phyloP scores from a whole-genome alignment of 2,888 invertebrate genomes.

The Dioctria linearis region DNA sequence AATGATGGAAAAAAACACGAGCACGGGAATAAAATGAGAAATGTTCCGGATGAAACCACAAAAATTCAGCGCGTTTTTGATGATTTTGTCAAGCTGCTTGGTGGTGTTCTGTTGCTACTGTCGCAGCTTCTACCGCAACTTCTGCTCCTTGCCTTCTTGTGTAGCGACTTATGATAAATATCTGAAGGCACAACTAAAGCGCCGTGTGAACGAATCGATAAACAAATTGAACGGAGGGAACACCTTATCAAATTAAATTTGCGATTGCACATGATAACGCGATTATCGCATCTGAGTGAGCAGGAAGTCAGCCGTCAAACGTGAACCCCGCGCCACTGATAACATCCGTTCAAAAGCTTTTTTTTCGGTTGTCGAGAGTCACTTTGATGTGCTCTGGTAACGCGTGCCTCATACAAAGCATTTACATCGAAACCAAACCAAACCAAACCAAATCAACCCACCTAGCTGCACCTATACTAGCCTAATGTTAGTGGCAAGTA shows the following conservation, averaged over 20 bases:
- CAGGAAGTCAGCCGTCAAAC: constrained; percentile 61
- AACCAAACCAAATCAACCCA: background rate
- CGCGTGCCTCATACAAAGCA: background rate
- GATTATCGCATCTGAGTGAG: constrained; percentile 61
- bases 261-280: constrained; percentile 62
- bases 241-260: constrained; percentile 62
- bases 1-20: background rate
- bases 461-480: background rate
- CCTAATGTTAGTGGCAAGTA: too few relatives aligned
- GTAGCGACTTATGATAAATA: background rate
- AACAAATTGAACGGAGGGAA: constrained; percentile 54
- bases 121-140: background rate
- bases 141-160: background rate
- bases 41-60: constrained; percentile 8
- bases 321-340: constrained; percentile 52
- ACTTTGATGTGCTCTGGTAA: background rate
- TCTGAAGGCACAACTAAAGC: background rate
- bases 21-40: constrained; percentile 9
- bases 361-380: constrained; percentile 34
- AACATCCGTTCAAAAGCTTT: constrained; percentile 46
- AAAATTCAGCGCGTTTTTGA: constrained; percentile 5
- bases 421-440: background rate
- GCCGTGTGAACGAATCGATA: constrained; percentile 40
- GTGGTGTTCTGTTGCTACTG: too few relatives aligned
- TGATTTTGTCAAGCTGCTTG: constrained; percentile 11